phyloP scores from a whole-genome alignment of 2,888 invertebrate genomes.

The Alitta virens region DNA sequence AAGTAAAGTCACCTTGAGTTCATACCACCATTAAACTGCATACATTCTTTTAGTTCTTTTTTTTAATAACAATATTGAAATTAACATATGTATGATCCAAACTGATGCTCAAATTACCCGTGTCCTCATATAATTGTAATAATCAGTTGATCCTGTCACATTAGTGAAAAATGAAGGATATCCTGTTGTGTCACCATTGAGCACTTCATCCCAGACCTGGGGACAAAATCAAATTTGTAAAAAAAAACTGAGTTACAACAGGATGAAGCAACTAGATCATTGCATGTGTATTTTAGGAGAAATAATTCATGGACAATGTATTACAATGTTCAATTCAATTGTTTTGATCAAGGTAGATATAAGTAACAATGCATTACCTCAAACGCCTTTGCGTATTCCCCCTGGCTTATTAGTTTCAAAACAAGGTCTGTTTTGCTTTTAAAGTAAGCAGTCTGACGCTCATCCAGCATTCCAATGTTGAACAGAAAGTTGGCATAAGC shows the following conservation, averaged over 20 bases:
- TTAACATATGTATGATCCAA: no score
- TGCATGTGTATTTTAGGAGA: not conserved
- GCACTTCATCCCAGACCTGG: conserved; percentile 55
- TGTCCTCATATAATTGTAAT: conserved; percentile 42
- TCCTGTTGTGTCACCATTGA: conserved; percentile 47
- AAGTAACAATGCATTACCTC: conserved; percentile 28
- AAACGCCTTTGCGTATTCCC: conserved; percentile 41
- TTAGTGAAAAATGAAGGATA: conserved; percentile 48
- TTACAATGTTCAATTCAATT: not conserved
- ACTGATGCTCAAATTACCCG: no score
- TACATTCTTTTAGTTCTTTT: no score
- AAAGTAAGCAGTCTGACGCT: conserved; percentile 42
- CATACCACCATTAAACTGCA: no score
- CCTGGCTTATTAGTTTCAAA: conserved; percentile 58
- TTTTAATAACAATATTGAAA: no score
- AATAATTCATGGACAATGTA: not conserved
- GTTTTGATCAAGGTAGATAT: not conserved
- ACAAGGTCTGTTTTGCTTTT: conserved; percentile 34
- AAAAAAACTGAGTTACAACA: no score
- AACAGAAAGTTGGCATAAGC: conserved; percentile 57
- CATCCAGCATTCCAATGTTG: conserved; percentile 51
- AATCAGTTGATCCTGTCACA: conserved; percentile 45
- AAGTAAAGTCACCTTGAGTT: no score
- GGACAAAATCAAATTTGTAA: conserved; percentile 54
- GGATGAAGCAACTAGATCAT: no score